A percentile compares a stretch with the other conserved stretches of the same genome.
These are phyloP conservation scores for Riparia riparia DNA, from an alignment of 2,113 vertebrate species.

Conservation along the genomic window DNA sequence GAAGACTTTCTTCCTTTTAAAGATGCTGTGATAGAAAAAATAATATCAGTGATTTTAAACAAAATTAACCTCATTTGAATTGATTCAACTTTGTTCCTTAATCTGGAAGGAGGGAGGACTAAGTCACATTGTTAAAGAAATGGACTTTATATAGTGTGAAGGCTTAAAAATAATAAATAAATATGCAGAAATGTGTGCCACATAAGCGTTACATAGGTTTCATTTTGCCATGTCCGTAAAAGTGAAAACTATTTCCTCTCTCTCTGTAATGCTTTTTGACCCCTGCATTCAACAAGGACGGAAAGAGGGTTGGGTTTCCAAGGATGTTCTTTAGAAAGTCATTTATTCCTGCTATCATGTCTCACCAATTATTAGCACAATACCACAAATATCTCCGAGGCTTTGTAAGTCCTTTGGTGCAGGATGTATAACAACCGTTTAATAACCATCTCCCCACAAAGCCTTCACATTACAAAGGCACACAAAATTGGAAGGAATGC, in stretches of 20 bases:
- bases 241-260: background rate
- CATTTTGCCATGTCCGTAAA: background rate
- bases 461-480: background rate
- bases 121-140: background rate
- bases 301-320: background rate
- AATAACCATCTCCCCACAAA: background rate
- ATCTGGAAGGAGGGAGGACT: background rate
- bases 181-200: background rate
- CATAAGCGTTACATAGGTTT: background rate
- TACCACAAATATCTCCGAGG: background rate
- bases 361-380: background rate
- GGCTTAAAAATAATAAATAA: background rate
- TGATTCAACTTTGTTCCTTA: background rate
- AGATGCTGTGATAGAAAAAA: background rate
- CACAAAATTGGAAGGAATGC: background rate
- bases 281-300: background rate
- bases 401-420: background rate
- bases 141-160: background rate
- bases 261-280: background rate
- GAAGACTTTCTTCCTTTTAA: background rate
- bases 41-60: accelerated
- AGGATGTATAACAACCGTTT: background rate
- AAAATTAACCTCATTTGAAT: background rate
- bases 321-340: background rate
- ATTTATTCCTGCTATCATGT: background rate